These are phyloP conservation scores for Cydia strobilella DNA, from an alignment of 1,140 invertebrate species.

Conservation along the genomic window DNA sequence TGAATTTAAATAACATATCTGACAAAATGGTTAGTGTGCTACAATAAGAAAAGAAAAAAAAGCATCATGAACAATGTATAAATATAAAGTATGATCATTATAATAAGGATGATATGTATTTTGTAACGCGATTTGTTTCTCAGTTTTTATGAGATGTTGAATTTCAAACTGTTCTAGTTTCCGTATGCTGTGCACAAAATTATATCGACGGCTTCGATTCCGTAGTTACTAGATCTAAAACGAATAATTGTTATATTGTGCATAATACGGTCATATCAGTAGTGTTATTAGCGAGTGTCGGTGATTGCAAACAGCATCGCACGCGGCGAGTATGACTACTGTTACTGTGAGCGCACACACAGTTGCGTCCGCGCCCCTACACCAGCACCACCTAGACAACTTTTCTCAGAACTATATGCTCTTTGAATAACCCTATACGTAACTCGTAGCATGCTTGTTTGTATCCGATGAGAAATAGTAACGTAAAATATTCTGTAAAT, in stretches of 20 bases:
- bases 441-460: not conserved
- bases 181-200: slow-evolving; percentile 76
- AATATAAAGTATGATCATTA: slow-evolving; percentile 71
- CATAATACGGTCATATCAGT: slow-evolving; percentile 67
- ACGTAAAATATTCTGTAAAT: not conserved
- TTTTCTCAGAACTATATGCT: not conserved
- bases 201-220: slow-evolving; percentile 57
- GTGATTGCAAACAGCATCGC: slow-evolving; percentile 34
- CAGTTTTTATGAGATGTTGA: slow-evolving; percentile 73
- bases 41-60: slow-evolving; percentile 71
- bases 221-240: slow-evolving; percentile 52
- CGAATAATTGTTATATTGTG: slow-evolving; percentile 71
- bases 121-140: slow-evolving; percentile 76
- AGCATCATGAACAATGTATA: slow-evolving; percentile 78
- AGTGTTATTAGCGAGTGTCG: slow-evolving; percentile 44
- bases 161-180: slow-evolving; percentile 65
- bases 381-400: not conserved
- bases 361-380: not conserved
- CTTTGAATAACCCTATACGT: not conserved
- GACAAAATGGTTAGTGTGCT: slow-evolving; percentile 80
- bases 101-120: slow-evolving; percentile 78
- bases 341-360: slow-evolving; percentile 5
- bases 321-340: slow-evolving; percentile 16
- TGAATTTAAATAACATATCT: slow-evolving; percentile 80
- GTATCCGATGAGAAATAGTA: not conserved